phyloP scores from a whole-genome alignment of 2,888 invertebrate species.

The Meiosimyza platycephala region DNA sequence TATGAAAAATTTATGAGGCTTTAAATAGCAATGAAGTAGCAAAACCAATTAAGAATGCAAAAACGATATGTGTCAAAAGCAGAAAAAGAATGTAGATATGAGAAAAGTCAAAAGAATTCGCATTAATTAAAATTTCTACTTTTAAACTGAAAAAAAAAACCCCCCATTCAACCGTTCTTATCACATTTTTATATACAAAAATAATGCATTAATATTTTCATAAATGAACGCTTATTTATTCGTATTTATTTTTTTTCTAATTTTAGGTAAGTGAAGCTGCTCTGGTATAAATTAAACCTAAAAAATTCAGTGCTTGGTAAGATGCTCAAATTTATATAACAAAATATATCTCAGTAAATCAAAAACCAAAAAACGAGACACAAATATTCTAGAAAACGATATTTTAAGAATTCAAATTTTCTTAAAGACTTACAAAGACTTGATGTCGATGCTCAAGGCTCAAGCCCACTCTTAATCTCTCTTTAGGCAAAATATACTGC shows the following conservation, averaged over 20 bases:
- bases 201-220: not conserved
- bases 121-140: constrained; percentile 5
- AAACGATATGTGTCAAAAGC: not conserved
- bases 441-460: too few relatives aligned
- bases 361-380: too few relatives aligned
- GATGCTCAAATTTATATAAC: too few relatives aligned
- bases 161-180: constrained; percentile 22
- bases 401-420: too few relatives aligned
- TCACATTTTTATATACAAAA: constrained; percentile 20
- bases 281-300: not conserved
- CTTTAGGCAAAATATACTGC: too few relatives aligned
- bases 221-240: constrained; percentile 18
- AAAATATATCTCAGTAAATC: too few relatives aligned
- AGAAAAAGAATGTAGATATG: constrained; percentile 15
- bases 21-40: constrained; percentile 13
- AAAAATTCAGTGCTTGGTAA: too few relatives aligned
- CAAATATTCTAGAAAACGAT: too few relatives aligned
- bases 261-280: constrained; percentile 54
- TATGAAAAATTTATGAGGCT: constrained; percentile 50
- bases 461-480: too few relatives aligned
- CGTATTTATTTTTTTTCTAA: constrained; percentile 37
- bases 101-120: not conserved
- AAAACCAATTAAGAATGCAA: not conserved
- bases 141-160: constrained; percentile 16
- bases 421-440: too few relatives aligned